Conservation (phyloP, 2,888 invertebrate species). For the Agrochola macilenta region DNA sequence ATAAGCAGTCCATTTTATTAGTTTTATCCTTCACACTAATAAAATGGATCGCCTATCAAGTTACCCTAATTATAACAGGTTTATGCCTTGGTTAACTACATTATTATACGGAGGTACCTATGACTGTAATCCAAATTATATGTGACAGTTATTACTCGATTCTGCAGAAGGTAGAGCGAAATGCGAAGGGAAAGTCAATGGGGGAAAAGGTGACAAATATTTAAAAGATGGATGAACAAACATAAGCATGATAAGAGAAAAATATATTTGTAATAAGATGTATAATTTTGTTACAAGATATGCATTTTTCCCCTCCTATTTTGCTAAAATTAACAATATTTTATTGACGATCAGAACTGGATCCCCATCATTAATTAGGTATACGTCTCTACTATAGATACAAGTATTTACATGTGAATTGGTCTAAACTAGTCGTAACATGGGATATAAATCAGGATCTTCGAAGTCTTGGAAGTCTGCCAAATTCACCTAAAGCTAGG, state of each 20-base stretch:
- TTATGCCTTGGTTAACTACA: slow-evolving; percentile 8
- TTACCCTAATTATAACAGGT: slow-evolving; percentile 26
- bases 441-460: slow-evolving; percentile 61
- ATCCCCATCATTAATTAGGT: not conserved
- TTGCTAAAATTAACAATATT: too few relatives aligned
- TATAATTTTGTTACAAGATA: not conserved
- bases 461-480: slow-evolving; percentile 63
- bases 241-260: not conserved
- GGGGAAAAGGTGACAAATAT: not conserved
- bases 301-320: not conserved
- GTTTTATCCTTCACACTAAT: slow-evolving; percentile 25
- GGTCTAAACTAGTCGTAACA: slow-evolving; percentile 41
- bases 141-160: slow-evolving; percentile 7
- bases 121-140: slow-evolving; percentile 7
- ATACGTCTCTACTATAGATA: not conserved
- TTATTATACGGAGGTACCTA: not conserved
- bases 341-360: not conserved
- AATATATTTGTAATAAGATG: not conserved
- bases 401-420: slow-evolving; percentile 24
- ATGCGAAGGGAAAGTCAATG: not conserved
- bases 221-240: not conserved
- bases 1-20: slow-evolving; percentile 32
- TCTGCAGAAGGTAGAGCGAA: slow-evolving; percentile 8
- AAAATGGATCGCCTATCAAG: slow-evolving; percentile 23
- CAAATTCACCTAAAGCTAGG: slow-evolving; percentile 65